phyloP scores from a whole-genome alignment of 1,140 invertebrate genomes.

The Musca vetustissima region DNA sequence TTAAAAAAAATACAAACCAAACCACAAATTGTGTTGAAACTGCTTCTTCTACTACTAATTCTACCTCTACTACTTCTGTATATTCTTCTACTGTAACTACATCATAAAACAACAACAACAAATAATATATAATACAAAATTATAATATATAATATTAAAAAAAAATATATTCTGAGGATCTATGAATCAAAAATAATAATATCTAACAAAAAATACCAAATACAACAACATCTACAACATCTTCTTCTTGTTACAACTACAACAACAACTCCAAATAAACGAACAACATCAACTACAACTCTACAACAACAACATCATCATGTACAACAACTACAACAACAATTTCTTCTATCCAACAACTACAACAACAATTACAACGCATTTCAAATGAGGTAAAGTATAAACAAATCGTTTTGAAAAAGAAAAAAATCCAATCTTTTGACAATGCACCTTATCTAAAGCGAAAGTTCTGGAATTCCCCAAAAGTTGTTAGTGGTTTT shows the following conservation, averaged over 20 bases:
- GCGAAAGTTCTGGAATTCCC: too few species aligned
- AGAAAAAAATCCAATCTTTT: too few species aligned
- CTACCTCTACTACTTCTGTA: constrained; percentile 38
- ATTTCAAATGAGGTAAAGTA: constrained; percentile 56
- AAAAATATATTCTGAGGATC: background rate
- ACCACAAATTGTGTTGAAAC: constrained; percentile 36
- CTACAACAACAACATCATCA: constrained; percentile 31
- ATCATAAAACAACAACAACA: constrained; percentile 32
- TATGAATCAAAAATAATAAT: background rate
- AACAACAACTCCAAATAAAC: constrained; percentile 32
- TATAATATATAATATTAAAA: constrained; percentile 9
- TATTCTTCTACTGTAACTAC: constrained; percentile 26
- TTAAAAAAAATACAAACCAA: background rate
- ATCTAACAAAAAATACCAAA: background rate
- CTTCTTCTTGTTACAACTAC: constrained; percentile 47
- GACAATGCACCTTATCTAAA: too few species aligned
- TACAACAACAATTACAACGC: constrained; percentile 51
- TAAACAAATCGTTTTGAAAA: constrained; percentile 21
- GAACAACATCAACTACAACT: constrained; percentile 44
- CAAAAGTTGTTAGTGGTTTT: too few species aligned
- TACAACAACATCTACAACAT: constrained; percentile 46
- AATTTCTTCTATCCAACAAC: constrained; percentile 41
- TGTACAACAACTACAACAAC: constrained; percentile 44
- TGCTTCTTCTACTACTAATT: constrained; percentile 49
- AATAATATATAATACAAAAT: constrained; percentile 37